phyloP scores from a whole-genome alignment of 2,888 invertebrate genomes.

The Portevinia maculata region DNA sequence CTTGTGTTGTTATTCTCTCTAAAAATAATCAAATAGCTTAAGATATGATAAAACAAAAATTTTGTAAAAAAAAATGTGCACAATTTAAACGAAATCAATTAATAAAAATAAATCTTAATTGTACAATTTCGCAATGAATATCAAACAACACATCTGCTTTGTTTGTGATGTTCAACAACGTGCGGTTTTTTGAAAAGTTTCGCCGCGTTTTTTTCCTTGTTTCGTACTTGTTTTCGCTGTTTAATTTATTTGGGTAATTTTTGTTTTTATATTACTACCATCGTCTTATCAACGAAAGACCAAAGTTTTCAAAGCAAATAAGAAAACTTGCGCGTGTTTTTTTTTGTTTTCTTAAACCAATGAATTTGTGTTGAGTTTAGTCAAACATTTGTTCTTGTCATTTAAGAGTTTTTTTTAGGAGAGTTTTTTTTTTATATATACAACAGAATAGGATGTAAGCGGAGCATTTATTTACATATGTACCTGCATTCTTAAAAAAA shows the following conservation, averaged over 20 bases:
- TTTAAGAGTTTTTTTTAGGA: not conserved
- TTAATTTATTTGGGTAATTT: conserved; percentile 11
- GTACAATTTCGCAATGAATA: conserved; percentile 15
- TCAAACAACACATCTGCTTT: conserved; percentile 5
- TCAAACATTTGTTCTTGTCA: too few relatives aligned
- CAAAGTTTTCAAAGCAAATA: too few relatives aligned
- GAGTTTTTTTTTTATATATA: not conserved
- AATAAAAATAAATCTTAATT: conserved; percentile 12
- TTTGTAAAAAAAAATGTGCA: not conserved
- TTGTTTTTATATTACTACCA: not conserved
- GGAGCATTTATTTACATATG: conserved; percentile 43
- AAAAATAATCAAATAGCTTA: conserved; percentile 46
- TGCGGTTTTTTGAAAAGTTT: conserved; percentile 4
- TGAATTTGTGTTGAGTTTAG: too few relatives aligned
- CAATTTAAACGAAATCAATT: not conserved
- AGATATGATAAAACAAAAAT: conserved; percentile 37
- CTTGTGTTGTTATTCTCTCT: conserved; percentile 12
- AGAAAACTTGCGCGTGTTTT: too few relatives aligned
- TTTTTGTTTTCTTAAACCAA: too few relatives aligned
- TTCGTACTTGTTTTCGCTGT: not conserved
- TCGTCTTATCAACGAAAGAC: not conserved
- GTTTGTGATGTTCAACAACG: conserved; percentile 10
- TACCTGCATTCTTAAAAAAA: too few relatives aligned
- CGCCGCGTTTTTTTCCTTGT: conserved; percentile 15
- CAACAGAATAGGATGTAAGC: conserved; percentile 18